phyloP scores from a whole-genome alignment of 2,113 vertebrate species.

The Prolemur simus region DNA sequence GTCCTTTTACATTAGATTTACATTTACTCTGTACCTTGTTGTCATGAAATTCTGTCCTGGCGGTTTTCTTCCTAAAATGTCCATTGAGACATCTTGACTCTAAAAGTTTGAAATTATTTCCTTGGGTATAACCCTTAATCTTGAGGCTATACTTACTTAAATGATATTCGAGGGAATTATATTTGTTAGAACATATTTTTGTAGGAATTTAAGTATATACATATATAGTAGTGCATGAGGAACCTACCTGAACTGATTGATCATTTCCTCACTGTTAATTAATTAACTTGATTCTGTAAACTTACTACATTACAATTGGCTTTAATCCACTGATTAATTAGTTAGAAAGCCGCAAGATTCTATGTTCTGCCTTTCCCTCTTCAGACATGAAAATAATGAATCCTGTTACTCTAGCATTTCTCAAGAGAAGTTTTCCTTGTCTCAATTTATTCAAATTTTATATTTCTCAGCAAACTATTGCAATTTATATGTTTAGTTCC shows the following conservation, averaged over 20 bases:
- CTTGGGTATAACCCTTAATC: neutral
- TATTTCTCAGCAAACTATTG: neutral
- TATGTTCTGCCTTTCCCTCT: neutral
- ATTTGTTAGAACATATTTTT: neutral
- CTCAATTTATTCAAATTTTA: neutral
- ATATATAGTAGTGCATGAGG: neutral
- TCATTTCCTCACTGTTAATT: neutral
- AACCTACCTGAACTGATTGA: neutral
- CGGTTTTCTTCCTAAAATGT: slow-evolving; percentile 12
- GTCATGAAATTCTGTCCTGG: neutral
- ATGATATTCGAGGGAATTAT: neutral
- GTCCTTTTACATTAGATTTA: neutral
- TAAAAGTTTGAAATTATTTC: neutral
- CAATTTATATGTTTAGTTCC: neutral
- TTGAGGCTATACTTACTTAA: neutral
- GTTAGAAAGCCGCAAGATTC: neutral
- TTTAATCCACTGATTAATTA: neutral
- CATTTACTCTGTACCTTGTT: neutral
- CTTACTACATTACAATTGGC: neutral
- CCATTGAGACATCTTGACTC: neutral
- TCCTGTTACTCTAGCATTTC: neutral
- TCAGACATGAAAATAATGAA: neutral
- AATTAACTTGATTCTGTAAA: neutral
- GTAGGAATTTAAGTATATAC: neutral
- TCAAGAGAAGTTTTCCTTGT: neutral